These are phyloP conservation scores for Pelecanus crispus DNA, from an alignment of 2,113 vertebrate species.

Conservation along the genomic window DNA sequence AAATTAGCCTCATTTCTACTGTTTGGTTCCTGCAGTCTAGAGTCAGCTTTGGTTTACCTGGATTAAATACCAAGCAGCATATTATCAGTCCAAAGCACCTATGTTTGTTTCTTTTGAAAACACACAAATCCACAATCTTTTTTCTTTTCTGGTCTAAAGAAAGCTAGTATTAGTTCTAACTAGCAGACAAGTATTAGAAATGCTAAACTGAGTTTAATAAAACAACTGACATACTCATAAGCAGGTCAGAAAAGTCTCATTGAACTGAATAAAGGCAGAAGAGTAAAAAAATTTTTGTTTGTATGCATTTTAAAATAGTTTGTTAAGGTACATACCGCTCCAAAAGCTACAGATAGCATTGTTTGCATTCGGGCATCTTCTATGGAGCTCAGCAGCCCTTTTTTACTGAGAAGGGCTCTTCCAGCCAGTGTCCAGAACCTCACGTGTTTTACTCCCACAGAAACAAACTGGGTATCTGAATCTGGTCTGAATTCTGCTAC, in stretches of 20 bases:
- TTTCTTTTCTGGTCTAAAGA: background rate
- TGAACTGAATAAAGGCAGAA: background rate
- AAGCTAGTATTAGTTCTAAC: background rate
- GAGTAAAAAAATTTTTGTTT: background rate
- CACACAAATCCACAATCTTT: background rate
- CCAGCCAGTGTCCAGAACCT: slow-evolving; percentile 97
- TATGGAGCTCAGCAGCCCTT: slow-evolving; percentile 90
- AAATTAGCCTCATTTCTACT: background rate
- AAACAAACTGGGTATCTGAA: slow-evolving; percentile 97
- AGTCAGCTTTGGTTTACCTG: background rate
- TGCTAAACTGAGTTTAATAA: background rate
- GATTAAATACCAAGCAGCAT: background rate
- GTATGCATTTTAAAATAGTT: background rate
- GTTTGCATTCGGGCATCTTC: slow-evolving; percentile 95
- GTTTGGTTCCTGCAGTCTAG: background rate
- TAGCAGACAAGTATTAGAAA: background rate
- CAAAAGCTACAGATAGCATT: slow-evolving; percentile 96
- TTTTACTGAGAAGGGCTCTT: slow-evolving; percentile 90
- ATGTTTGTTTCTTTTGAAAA: background rate
- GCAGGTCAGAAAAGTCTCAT: background rate
- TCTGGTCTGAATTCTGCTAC: slow-evolving; percentile 97
- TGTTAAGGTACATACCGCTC: slow-evolving; percentile 86
- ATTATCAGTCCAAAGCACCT: background rate
- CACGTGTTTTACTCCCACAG: slow-evolving; percentile 96
- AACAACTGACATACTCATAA: background rate